Evolutionary conservation across 2,888 invertebrate species (phyloP), one percentile per base, ranked within the genome.

Genomic region (Allacma fusca): DNA sequence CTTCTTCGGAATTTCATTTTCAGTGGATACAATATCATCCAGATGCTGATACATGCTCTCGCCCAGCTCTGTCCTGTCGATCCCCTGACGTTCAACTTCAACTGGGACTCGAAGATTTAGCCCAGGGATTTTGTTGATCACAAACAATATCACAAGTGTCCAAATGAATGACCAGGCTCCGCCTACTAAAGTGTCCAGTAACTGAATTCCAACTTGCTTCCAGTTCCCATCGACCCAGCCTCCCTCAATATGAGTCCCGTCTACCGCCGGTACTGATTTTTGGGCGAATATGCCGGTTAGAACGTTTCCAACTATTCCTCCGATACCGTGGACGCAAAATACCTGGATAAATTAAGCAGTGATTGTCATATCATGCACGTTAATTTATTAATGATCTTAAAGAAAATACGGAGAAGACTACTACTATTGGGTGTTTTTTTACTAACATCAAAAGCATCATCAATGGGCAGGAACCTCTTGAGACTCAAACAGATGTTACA

Each of bases 401-500:
- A n/a, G n/a, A n/a, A n/a, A n/a, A n/a, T n/a, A n/a, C n/a, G n/a
- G n/a, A n/a, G n/a, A n/a, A n/a, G n/a, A n/a, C n/a, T n/a, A n/a
- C n/a, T n/a, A n/a, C n/a, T n/a, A n/a, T n/a, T n/a, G n/a, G n/a
- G n/a, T n/a, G n/a, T n/a, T n/a, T n/a, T n/a, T n/a, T n/a, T n/a
- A n/a, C n/a, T n/a, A n/a, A 83, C 83, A 65, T 83, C 83, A 29
- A 81, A 79, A 1, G 81, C 80, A 62, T 83, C 83, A 64, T 83
- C 83, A 13, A 78, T 75, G 0, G 69, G 67, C 13, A 82, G 67
- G 5, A 77, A n/a, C 13, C 79, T 72, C 68, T 81, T 81, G n/a
- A 77, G 68, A 2, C 72, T 64, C 77, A 82, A 73, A n/a, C 80
- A 77, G 34, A 82, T 74, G 75, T 83, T 80, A 57, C 82, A 83